A percentile compares a stretch with the other conserved stretches of the same genome.
Conservation (phyloP, 2,113 vertebrate species). For the Pyxicephalus adspersus region DNA sequence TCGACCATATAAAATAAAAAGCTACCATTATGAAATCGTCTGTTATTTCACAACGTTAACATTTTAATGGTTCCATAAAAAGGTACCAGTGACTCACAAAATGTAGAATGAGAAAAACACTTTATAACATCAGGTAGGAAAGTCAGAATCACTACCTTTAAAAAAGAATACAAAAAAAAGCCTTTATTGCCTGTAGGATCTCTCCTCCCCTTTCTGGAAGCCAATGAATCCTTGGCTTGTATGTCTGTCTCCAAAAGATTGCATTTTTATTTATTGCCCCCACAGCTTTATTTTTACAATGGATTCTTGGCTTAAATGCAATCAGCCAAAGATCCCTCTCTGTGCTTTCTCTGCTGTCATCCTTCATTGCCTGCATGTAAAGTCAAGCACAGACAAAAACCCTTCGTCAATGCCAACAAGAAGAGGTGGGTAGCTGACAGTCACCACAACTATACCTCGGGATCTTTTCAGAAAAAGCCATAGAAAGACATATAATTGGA, state of each 20-base stretch:
- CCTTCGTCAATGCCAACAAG: constrained; percentile 64
- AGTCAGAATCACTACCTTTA: no score
- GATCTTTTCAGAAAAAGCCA: constrained; percentile 54
- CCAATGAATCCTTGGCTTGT: constrained; percentile 74
- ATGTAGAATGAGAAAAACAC: no score
- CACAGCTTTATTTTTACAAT: constrained; percentile 92
- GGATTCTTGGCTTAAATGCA: constrained; percentile 94
- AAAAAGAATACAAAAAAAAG: constrained; percentile 58
- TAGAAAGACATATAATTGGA: not conserved
- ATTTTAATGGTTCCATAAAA: no score
- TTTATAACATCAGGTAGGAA: no score
- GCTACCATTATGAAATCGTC: no score
- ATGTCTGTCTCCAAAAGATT: constrained; percentile 83
- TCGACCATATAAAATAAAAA: no score
- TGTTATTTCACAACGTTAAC: no score
- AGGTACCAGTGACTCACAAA: no score
- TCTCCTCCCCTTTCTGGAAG: constrained; percentile 69
- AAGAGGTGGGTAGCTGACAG: constrained; percentile 52
- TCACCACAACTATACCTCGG: constrained; percentile 55
- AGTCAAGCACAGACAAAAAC: constrained; percentile 73
- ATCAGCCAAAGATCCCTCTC: constrained; percentile 94
- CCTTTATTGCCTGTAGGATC: constrained; percentile 69
- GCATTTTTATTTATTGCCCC: constrained; percentile 97
- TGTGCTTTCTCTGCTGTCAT: constrained; percentile 88
- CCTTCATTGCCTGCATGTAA: constrained; percentile 85